These are phyloP conservation scores for Psittacula cyanocephala DNA, from an alignment of 2,113 vertebrate species.

Conservation along the genomic window DNA sequence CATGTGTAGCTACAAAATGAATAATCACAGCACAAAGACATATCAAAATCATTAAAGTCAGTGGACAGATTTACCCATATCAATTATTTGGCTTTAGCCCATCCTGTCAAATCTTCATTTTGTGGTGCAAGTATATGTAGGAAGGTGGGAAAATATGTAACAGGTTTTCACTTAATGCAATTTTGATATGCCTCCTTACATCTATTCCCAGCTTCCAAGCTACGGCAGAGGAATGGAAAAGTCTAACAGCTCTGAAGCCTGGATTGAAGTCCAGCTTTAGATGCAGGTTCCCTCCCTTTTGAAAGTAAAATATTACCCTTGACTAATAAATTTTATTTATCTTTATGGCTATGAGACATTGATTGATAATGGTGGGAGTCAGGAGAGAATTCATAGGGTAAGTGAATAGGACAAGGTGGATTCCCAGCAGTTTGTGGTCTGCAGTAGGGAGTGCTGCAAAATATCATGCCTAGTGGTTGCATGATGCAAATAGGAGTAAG, in stretches of 20 bases:
- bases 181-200: slow-evolving; percentile 27
- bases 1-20: not conserved
- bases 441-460: not conserved
- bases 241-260: not conserved
- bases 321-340: not conserved
- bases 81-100: not conserved
- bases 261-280: not conserved
- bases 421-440: not conserved
- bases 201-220: not conserved
- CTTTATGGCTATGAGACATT: not conserved
- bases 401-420: not conserved
- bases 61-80: not conserved
- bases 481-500: not conserved
- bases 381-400: not conserved
- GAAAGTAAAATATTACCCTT: not conserved
- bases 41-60: not conserved
- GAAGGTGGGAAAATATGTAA: slow-evolving; percentile 18
- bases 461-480: not conserved
- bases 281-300: not conserved
- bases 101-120: not conserved
- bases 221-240: not conserved
- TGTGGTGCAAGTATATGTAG: not conserved
- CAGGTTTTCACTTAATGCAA: slow-evolving; percentile 3
- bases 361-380: not conserved
- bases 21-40: not conserved